Base-by-base conservation (phyloP, 2,888 invertebrate genomes). In the Drosophila neutralis region DNA sequence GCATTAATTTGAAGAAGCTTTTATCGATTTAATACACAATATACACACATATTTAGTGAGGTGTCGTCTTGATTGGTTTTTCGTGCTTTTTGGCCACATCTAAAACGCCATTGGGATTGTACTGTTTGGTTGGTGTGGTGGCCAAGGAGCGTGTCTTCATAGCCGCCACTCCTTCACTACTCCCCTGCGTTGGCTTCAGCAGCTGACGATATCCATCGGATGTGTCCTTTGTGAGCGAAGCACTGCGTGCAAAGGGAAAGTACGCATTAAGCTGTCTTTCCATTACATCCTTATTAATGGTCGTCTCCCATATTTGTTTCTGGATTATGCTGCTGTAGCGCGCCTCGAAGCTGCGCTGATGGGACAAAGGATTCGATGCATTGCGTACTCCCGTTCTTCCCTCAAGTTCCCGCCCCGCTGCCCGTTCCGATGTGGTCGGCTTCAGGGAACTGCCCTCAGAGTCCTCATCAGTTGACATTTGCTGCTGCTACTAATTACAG, bases 261-360 rank as follows among this genome's bases (percentile, higher is more conserved):
- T 96, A 96, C 65, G 96, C 96, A 88, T 96, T 96, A 15, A 96
- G 94, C 89, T 97, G 96, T 59, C 95, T 94, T 87, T 95, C 95
- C 42, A 94, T 87, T 74, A 91, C 91, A 60, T 93, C 93, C 69
- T 91, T 90, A 71, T 93, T 93, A 45, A 93, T 92, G 70, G 89
- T 91, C 5, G 87, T 93, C 76, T 93, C 92, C 84, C 93, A 86
- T 73, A 93, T 93, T 74, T 93, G 92, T 61, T 91, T 91, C 72
- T 92, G 90, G 38, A 93, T 93, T 18, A 93, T 91, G 60, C 82
- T 86, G 53, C 92, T 91, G 67, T 93, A 93, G 59, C 93, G 91
- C 6, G 91, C 90, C 74, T 93, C 93, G 61, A 93, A 92, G 76
- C 92, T 92, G n/a, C 83, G 83, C 73, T 92, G 93, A 27, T 91